Evolutionary conservation across 2,888 invertebrate genomes (phyloP).

Genomic region (Nemotelus pantherinus): DNA sequence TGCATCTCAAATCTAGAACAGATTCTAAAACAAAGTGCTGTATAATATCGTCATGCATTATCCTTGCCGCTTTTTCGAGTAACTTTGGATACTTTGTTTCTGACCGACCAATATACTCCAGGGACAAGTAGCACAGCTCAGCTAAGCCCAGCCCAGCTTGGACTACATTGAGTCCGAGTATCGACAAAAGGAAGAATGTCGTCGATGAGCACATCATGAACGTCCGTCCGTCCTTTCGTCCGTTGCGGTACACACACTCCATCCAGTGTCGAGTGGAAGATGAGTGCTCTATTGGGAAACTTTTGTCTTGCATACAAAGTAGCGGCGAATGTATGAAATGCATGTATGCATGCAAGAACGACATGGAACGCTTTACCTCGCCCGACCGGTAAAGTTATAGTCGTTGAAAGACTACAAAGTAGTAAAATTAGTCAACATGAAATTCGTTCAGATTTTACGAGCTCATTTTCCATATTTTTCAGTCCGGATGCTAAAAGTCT

Average conservation of each 20-base stretch:
- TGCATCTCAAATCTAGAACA: conserved; percentile 20
- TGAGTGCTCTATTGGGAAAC: conserved; percentile 44
- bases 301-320: conserved; percentile 45
- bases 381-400: conserved; percentile 9
- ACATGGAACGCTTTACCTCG: conserved; percentile 17
- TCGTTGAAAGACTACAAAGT: conserved; percentile 47
- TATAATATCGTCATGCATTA: conserved; percentile 35
- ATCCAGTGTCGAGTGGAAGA: conserved; percentile 27
- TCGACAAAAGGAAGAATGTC: background rate
- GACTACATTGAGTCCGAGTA: background rate
- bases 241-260: too few relatives aligned
- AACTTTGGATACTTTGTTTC: conserved; percentile 37
- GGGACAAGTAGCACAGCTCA: background rate
- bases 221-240: too few relatives aligned
- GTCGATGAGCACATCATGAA: background rate
- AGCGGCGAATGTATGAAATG: conserved; percentile 15
- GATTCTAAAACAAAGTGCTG: conserved; percentile 31
- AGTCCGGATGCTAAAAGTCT: background rate
- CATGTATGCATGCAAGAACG: conserved; percentile 17
- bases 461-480: conserved; percentile 45
- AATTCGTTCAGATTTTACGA: conserved; percentile 49
- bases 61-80: conserved; percentile 20
- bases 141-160: background rate
- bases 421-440: conserved; percentile 49
- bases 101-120: conserved; percentile 9